phyloP scores from a whole-genome alignment of 1,140 invertebrate species.

The Philopotamus ludificatus region DNA sequence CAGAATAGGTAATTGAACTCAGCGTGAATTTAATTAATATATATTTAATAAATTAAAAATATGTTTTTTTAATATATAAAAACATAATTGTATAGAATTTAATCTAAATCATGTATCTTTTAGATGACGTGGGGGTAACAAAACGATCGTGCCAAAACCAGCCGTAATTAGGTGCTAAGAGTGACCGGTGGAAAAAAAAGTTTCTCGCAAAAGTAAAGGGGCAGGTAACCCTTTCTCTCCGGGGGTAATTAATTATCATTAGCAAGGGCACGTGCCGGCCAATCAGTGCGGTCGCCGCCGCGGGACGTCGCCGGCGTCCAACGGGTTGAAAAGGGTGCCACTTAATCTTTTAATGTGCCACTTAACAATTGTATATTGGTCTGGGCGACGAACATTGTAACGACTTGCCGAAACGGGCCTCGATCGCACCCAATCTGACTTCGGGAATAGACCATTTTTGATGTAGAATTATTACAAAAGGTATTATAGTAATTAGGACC shows the following conservation, averaged over 20 bases:
- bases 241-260: slow-evolving; percentile 19
- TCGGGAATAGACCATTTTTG: too few relatives aligned
- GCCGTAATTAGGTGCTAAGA: slow-evolving; percentile 9
- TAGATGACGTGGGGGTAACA: not conserved
- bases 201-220: not conserved
- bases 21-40: not conserved
- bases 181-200: not conserved
- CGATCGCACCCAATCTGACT: too few relatives aligned
- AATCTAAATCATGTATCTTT: too few relatives aligned
- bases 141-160: slow-evolving; percentile 2
- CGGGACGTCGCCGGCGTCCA: not conserved
- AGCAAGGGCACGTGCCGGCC: slow-evolving; percentile 2
- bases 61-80: too few relatives aligned
- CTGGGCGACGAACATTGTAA: slow-evolving; percentile 1
- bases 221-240: not conserved
- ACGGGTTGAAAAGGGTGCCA: slow-evolving; percentile 9
- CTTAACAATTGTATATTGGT: not conserved
- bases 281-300: slow-evolving; percentile 6
- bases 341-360: slow-evolving; percentile 5
- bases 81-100: too few relatives aligned
- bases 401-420: slow-evolving; percentile 11
- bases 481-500: too few relatives aligned
- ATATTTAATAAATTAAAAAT: not conserved
- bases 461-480: too few relatives aligned
- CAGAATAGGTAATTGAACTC: too few relatives aligned